Percentiles rank a stretch among this genome's conserved stretches.
These are phyloP conservation scores for Erythrocebus patas DNA, from an alignment of 2,113 vertebrate genomes.

Conservation along the genomic window DNA sequence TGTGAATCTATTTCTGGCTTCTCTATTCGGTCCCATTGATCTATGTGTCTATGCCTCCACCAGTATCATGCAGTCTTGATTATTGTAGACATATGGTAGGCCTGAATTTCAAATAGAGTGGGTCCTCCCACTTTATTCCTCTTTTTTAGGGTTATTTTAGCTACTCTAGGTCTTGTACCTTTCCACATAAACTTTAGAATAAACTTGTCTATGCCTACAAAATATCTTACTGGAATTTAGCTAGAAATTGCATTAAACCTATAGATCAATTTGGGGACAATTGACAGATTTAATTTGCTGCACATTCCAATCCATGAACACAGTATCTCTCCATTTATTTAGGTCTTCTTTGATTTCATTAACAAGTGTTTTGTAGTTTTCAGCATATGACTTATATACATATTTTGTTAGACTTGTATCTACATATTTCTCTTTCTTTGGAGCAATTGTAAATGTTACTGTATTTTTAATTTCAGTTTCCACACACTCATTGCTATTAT, in stretches of 20 bases:
- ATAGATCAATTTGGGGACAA: not conserved
- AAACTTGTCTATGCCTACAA: not conserved
- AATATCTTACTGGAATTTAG: not conserved
- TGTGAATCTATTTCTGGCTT: not conserved
- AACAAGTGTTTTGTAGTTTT: not conserved
- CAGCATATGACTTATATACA: not conserved
- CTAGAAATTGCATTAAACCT: slow-evolving; percentile 1
- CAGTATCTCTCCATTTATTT: not conserved
- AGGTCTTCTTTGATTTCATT: not conserved
- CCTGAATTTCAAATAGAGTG: not conserved
- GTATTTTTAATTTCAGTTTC: slow-evolving; percentile 12
- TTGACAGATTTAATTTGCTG: not conserved
- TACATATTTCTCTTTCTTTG: not conserved
- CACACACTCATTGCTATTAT: not conserved
- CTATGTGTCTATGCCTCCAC: not conserved
- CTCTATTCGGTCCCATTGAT: not conserved
- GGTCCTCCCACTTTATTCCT: not conserved
- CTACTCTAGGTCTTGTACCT: not conserved
- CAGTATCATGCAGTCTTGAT: not conserved
- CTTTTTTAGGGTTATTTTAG: not conserved
- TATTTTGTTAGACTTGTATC: not conserved
- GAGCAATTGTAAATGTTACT: not conserved
- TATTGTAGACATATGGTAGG: not conserved
- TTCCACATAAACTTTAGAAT: slow-evolving; percentile 25
- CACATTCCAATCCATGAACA: not conserved